A percentile compares a stretch with the other conserved stretches of the same genome.
These are phyloP conservation scores for Dilophus febrilis DNA, from an alignment of 2,888 invertebrate species.

Conservation along the genomic window DNA sequence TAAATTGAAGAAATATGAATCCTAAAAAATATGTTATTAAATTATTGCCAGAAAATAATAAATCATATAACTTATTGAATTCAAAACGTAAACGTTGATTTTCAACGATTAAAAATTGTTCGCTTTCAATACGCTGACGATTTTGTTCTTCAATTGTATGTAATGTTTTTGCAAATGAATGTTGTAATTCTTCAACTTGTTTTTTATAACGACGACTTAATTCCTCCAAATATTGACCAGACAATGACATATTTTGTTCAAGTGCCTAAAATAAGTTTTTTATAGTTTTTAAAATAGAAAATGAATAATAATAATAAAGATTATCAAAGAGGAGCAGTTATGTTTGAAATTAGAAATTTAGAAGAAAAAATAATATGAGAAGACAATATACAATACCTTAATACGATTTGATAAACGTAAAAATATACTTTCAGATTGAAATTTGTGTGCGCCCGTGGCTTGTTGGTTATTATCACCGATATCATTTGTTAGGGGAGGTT, in stretches of 20 bases:
- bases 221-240: constrained; percentile 91
- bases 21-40: constrained; percentile 8
- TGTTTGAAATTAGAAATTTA: not conserved
- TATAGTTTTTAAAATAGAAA: not conserved
- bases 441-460: constrained; percentile 16
- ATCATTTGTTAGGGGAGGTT: not conserved
- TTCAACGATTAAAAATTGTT: constrained; percentile 63
- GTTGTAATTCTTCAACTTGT: constrained; percentile 90
- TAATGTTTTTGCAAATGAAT: constrained; percentile 62
- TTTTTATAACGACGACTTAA: constrained; percentile 87
- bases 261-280: constrained; percentile 49
- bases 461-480: constrained; percentile 3
- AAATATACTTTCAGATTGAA: constrained; percentile 89
- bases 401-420: constrained; percentile 88
- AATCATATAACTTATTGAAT: constrained; percentile 40
- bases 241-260: constrained; percentile 92
- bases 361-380: not conserved
- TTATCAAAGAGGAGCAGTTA: constrained; percentile 5
- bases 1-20: constrained; percentile 13
- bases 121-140: constrained; percentile 50
- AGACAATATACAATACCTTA: constrained; percentile 39
- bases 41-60: constrained; percentile 32
- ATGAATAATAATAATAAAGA: constrained; percentile 2
- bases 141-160: constrained; percentile 54
- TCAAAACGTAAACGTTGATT: constrained; percentile 48